phyloP scores from a whole-genome alignment of 2,888 invertebrate genomes.

The Craniophora ligustri region DNA sequence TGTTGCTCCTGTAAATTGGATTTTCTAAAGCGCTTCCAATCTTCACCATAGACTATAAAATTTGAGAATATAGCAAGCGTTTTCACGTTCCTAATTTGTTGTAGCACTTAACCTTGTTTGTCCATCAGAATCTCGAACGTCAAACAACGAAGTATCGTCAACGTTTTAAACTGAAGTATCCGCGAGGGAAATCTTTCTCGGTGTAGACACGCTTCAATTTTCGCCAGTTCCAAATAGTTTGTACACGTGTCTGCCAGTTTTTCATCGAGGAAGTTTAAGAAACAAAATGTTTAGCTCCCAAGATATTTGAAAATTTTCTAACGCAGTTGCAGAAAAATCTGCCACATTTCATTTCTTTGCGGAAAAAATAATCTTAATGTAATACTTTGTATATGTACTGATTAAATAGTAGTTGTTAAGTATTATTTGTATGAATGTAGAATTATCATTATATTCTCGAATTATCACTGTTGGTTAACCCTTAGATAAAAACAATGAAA shows the following conservation, averaged over 20 bases:
- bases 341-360: background rate
- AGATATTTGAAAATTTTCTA: background rate
- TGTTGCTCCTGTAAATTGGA: background rate
- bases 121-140: slow-evolving; percentile 49
- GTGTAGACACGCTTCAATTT: slow-evolving; percentile 46
- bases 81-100: slow-evolving; percentile 48
- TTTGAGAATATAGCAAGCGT: slow-evolving; percentile 14
- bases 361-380: background rate
- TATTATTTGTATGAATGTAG: no score
- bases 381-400: no score
- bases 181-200: slow-evolving; percentile 53
- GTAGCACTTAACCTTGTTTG: slow-evolving; percentile 46
- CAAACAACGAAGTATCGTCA: slow-evolving; percentile 50
- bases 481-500: no score
- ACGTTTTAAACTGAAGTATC: slow-evolving; percentile 51
- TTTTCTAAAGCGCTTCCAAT: slow-evolving; percentile 32
- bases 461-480: no score
- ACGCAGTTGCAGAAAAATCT: background rate
- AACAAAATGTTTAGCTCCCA: slow-evolving; percentile 3
- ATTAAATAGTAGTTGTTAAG: no score
- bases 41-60: slow-evolving; percentile 22
- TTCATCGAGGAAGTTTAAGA: slow-evolving; percentile 31
- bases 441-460: no score
- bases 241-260: slow-evolving; percentile 33
- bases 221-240: slow-evolving; percentile 47